Conservation (phyloP, 2,888 invertebrate species). For the Drosophila putrida region DNA sequence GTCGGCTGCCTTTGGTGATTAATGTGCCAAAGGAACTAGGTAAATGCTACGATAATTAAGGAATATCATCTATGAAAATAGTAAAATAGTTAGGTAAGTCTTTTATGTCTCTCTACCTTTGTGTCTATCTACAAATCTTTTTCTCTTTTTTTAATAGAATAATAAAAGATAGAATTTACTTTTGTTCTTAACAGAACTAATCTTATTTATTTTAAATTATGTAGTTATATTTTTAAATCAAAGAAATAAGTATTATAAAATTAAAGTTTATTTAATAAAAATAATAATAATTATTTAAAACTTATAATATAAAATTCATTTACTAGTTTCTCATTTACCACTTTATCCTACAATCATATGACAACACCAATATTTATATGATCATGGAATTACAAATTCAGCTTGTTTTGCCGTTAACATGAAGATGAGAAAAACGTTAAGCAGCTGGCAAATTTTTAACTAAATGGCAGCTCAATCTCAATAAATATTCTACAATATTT, state of each 20-base stretch:
- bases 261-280: too few species aligned
- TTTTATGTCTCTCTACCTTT: neutral
- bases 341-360: too few species aligned
- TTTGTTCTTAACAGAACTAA: too few species aligned
- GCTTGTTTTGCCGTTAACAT: neutral
- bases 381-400: neutral
- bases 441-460: conserved; percentile 1
- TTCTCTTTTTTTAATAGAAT: too few species aligned
- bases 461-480: neutral
- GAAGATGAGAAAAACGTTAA: neutral
- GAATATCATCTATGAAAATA: neutral
- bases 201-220: too few species aligned
- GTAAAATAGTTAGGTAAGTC: neutral
- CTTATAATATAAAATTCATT: too few species aligned
- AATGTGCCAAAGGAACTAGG: conserved; percentile 11
- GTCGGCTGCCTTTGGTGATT: conserved; percentile 15
- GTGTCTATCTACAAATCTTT: neutral
- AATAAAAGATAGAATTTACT: too few species aligned
- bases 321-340: too few species aligned
- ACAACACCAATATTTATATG: too few species aligned
- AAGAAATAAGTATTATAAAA: too few species aligned
- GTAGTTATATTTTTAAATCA: neutral
- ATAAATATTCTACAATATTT: neutral
- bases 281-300: neutral
- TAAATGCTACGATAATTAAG: conserved; percentile 8